Percentiles rank a stretch among this genome's conserved stretches.
phyloP scores from a whole-genome alignment of 2,888 invertebrate genomes.

The Augochlorella aurata region DNA sequence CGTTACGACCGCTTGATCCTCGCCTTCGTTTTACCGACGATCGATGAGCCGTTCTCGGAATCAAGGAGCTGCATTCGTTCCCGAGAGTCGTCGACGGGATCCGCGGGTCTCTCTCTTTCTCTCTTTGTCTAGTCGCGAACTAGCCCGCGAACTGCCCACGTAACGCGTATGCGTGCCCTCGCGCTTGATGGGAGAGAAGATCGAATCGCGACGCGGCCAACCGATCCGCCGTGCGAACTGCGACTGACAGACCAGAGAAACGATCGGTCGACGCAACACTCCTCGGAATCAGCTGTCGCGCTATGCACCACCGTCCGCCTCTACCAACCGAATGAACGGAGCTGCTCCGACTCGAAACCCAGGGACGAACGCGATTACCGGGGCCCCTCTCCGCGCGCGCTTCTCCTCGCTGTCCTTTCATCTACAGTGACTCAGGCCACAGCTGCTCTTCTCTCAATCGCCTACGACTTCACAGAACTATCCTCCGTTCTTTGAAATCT shows the following conservation, averaged over 20 bases:
- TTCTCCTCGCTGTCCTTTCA: constrained; percentile 1
- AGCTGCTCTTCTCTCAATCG: not conserved
- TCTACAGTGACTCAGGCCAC: constrained; percentile 26
- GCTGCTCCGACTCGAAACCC: constrained; percentile 55
- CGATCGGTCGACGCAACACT: constrained; percentile 56
- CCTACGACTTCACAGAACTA: not conserved
- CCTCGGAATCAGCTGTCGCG: constrained; percentile 66
- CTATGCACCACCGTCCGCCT: constrained; percentile 58
- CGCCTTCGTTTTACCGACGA: constrained; percentile 33
- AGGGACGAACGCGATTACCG: constrained; percentile 51
- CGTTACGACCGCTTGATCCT: constrained; percentile 47
- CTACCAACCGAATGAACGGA: constrained; percentile 63
- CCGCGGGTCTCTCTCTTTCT: not conserved
- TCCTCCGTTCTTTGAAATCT: not conserved
- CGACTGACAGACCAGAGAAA: constrained; percentile 43
- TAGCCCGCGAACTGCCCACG: not conserved
- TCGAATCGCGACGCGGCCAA: constrained; percentile 7
- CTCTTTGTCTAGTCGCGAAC: not conserved
- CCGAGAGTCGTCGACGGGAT: constrained; percentile 1
- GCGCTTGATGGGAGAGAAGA: not conserved
- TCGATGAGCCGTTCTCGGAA: constrained; percentile 39
- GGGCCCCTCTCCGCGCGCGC: constrained; percentile 31
- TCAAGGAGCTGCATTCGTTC: constrained; percentile 40
- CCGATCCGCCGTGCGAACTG: constrained; percentile 39
- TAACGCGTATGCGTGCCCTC: not conserved